A percentile compares a stretch with the other conserved stretches of the same genome.
phyloP scores from a whole-genome alignment of 2,113 vertebrate genomes.

The Paralichthys olivaceus region DNA sequence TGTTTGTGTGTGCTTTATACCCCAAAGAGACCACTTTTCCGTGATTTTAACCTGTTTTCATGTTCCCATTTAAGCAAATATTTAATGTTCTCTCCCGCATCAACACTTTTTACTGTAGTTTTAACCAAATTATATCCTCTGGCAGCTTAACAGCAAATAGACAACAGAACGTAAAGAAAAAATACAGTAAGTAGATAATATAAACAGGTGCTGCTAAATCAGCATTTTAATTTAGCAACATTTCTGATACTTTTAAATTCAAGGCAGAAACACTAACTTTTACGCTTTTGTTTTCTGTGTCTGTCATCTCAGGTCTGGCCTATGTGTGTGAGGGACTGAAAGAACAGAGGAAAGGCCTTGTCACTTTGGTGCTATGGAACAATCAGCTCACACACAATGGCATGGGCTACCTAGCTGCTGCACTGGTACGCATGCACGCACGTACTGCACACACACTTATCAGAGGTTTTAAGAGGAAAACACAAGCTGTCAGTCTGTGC shows the following conservation, averaged over 20 bases:
- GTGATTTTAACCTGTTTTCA: background rate
- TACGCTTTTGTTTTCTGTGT: background rate
- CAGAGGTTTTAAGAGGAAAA: constrained; percentile 11
- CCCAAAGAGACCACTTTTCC: background rate
- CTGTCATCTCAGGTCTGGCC: constrained; percentile 85
- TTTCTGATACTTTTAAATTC: background rate
- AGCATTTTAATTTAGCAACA: background rate
- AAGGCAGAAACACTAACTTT: background rate
- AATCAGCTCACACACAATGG: constrained; percentile 96
- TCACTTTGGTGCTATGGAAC: constrained; percentile 96
- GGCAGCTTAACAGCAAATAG: too few relatives aligned
- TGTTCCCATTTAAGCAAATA: background rate
- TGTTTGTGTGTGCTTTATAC: background rate
- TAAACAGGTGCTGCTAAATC: background rate
- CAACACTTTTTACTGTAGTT: background rate
- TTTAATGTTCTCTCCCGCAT: background rate
- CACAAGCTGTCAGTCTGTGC: constrained; percentile 10
- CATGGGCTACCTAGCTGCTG: constrained; percentile 92
- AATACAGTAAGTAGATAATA: too few relatives aligned
- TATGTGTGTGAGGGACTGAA: constrained; percentile 95
- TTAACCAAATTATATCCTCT: background rate
- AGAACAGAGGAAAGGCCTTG: constrained; percentile 92
- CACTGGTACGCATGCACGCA: constrained; percentile 83
- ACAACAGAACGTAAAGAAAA: too few relatives aligned
- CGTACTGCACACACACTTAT: constrained; percentile 25